Evolutionary conservation across 2,797 vertebrate genomes (phyloP).

Genomic region (Leucoraja ocellata): DNA sequence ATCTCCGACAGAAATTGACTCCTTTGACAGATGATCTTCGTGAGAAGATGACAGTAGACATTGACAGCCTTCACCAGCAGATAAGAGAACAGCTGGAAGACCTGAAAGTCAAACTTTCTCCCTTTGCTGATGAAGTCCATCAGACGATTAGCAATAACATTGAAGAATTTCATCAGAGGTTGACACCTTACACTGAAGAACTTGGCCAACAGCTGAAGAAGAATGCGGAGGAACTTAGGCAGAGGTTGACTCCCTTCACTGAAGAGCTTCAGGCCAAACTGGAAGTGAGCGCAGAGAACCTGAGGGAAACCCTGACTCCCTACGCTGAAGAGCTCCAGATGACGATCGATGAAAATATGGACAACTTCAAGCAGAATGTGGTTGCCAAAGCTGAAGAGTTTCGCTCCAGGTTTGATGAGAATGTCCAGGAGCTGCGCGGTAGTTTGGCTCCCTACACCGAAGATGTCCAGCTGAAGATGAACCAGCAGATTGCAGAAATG

Average conservation of each 20-base stretch:
- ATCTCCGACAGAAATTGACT: conserved; percentile 48
- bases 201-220: conserved; percentile 49
- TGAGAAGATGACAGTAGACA: conserved; percentile 49
- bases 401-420: not conserved
- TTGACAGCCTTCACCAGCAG: conserved; percentile 52
- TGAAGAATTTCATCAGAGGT: conserved; percentile 52
- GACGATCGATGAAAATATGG: conserved; percentile 52
- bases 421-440: not conserved
- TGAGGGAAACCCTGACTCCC: conserved; percentile 64
- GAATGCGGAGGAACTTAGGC: conserved; percentile 51
- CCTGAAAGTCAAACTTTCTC: conserved; percentile 56
- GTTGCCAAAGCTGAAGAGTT: not conserved
- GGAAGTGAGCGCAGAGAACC: conserved; percentile 60
- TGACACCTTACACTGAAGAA: conserved; percentile 57
- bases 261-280: conserved; percentile 55
- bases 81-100: conserved; percentile 55
- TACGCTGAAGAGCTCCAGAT: conserved; percentile 56
- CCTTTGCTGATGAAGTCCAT: conserved; percentile 55
- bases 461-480: not conserved
- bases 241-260: conserved; percentile 52
- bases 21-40: conserved; percentile 53
- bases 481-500: not conserved
- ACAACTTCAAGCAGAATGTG: conserved; percentile 45
- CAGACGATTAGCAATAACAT: conserved; percentile 58
- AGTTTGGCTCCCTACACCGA: not conserved